A percentile compares a stretch with the other conserved stretches of the same genome.
Conservation (phyloP, 2,888 invertebrate genomes). For the Lutraria lutraria region DNA sequence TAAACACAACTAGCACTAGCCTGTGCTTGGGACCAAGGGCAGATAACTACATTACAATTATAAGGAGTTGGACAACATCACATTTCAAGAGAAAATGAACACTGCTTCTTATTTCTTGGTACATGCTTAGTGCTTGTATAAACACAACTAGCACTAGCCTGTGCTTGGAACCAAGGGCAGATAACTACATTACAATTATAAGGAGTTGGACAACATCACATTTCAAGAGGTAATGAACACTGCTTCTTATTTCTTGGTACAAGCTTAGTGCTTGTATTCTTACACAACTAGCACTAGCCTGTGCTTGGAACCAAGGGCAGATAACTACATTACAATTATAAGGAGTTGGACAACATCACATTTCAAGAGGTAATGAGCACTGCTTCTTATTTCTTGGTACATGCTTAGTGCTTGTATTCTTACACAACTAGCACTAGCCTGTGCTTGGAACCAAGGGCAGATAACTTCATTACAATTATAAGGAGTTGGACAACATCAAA, state of each 20-base stretch:
- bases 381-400: slow-evolving; percentile 22
- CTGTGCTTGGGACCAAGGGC: slow-evolving; percentile 25
- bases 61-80: not conserved
- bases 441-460: too few species aligned
- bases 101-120: slow-evolving; percentile 21
- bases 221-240: not conserved
- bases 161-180: too few species aligned
- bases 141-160: slow-evolving; percentile 30
- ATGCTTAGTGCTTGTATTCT: slow-evolving; percentile 12
- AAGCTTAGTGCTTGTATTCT: slow-evolving; percentile 2
- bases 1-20: slow-evolving; percentile 26
- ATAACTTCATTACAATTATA: too few species aligned
- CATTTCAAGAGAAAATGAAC: not conserved
- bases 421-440: slow-evolving; percentile 30
- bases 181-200: too few species aligned
- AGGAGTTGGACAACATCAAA: too few species aligned
- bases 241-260: slow-evolving; percentile 15
- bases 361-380: not conserved
- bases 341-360: not conserved
- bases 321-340: not conserved
- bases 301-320: slow-evolving; percentile 24
- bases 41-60: not conserved
- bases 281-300: slow-evolving; percentile 28
- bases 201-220: too few species aligned
- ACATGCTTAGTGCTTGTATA: slow-evolving; percentile 19